Evolutionary conservation across 1,140 invertebrate species (phyloP), one percentile per base, ranked within the genome.

Genomic region (Tribolium madens): DNA sequence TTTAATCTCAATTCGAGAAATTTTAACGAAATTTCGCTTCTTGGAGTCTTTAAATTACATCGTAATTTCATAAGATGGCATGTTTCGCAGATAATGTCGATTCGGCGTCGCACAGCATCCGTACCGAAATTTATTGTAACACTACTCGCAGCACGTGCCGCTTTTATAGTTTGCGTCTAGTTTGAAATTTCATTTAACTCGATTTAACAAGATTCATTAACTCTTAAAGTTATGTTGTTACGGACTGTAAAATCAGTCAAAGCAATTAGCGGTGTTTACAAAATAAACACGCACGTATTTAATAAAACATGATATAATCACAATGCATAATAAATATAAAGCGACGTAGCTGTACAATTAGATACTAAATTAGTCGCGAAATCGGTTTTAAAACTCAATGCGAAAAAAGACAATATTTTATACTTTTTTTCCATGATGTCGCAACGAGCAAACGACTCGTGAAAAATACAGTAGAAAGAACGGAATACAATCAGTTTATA

Each of bases 61-160:
- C 9, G 17, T 57, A 57, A 57, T 18, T 57, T 57, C n/a, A n/a
- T 57, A 18, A 15, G 52, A 57, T 57, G n/a, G n/a, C 17, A n/a
- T 53, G 9, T 18, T 53, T 53, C 52, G 5, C 5, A 53, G 52
- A 53, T 53, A 53, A 53, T n/a, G 52, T 18, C 52, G 52, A 18
- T 53, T 3, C 12, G 48, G 12, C 48, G 6, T 57, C 52, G 21
- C 10, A 21, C 14, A 21, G 52, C 17, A 57, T 50, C 52, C 17
- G 14, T 21, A 57, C 7, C 17, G 18, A n/a, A 57, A 57, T 21
- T 57, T 57, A 57, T 57, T 57, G 52, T 57, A 57, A 57, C 52
- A 26, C 52, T 18, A 26, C 21, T 57, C 18, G 15, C 17, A 21
- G 3, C 52, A 57, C 52, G 52, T 57, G 14, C 52, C 21, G 17